Conservation (phyloP, 2,888 invertebrate genomes). For the Folsomia manolachei region DNA sequence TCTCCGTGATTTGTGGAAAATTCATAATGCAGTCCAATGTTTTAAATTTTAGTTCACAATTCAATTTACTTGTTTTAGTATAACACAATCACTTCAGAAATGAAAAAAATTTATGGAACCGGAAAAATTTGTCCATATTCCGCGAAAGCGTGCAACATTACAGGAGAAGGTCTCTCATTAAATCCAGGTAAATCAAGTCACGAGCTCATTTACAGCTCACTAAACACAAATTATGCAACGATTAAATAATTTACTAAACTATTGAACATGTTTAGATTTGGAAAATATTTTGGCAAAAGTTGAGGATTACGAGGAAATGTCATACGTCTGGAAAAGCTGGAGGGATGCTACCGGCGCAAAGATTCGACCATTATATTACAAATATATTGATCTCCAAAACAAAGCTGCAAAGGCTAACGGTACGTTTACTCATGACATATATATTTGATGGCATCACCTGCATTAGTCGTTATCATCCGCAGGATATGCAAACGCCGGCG, state of each 20-base stretch:
- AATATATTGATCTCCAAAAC: slow-evolving; percentile 76
- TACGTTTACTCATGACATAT: slow-evolving; percentile 52
- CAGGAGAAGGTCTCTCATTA: slow-evolving; percentile 58
- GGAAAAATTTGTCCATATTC: slow-evolving; percentile 66
- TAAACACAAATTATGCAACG: no score
- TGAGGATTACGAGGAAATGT: slow-evolving; percentile 69
- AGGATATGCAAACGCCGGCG: slow-evolving; percentile 84
- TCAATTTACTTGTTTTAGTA: slow-evolving; percentile 46
- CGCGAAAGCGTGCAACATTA: slow-evolving; percentile 55
- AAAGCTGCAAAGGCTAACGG: slow-evolving; percentile 73
- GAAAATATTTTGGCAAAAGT: slow-evolving; percentile 69
- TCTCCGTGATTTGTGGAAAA: no score
- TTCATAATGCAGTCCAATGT: neutral
- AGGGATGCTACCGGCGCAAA: slow-evolving; percentile 74
- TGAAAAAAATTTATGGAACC: slow-evolving; percentile 74
- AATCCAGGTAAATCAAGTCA: slow-evolving; percentile 59
- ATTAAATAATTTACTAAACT: neutral
- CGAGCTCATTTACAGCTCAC: no score
- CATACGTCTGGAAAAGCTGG: slow-evolving; percentile 77
- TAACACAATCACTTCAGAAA: slow-evolving; percentile 59
- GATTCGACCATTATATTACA: slow-evolving; percentile 70
- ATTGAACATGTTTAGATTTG: slow-evolving; percentile 57
- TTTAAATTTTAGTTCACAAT: no score
- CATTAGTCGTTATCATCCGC: no score
- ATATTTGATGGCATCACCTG: slow-evolving; percentile 49